A percentile compares a stretch with the other conserved stretches of the same genome.
These are phyloP conservation scores for Augochlora pura DNA, from an alignment of 1,140 invertebrate genomes.

Conservation along the genomic window DNA sequence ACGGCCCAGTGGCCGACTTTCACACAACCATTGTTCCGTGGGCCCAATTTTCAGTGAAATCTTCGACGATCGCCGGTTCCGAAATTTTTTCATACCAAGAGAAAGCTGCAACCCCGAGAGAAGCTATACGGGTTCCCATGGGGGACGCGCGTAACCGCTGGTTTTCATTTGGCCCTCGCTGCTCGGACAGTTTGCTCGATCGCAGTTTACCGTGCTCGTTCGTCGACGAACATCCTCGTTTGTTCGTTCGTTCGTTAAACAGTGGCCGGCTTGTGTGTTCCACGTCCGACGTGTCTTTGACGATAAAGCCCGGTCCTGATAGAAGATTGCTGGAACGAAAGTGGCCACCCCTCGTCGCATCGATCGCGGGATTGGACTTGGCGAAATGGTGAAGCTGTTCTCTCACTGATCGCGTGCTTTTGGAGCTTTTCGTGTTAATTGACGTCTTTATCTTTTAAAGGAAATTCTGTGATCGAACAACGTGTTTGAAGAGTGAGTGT, in stretches of 20 bases:
- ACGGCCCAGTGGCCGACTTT: slow-evolving; percentile 1
- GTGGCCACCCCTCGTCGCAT: background rate
- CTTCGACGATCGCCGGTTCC: slow-evolving; percentile 2
- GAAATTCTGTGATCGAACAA: no score
- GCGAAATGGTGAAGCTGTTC: background rate
- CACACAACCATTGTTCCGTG: slow-evolving; percentile 5
- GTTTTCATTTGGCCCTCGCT: slow-evolving; percentile 34
- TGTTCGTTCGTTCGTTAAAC: slow-evolving; percentile 21
- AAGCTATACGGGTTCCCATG: background rate
- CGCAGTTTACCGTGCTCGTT: background rate
- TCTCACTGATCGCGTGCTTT: background rate
- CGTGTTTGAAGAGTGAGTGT: no score
- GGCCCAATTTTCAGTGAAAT: slow-evolving; percentile 38
- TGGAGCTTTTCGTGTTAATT: background rate
- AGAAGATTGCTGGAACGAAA: background rate
- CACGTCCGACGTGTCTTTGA: background rate
- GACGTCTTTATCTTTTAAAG: no score
- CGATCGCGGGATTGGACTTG: background rate
- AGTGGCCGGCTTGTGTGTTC: background rate
- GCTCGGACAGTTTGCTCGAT: slow-evolving; percentile 13
- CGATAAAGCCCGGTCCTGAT: slow-evolving; percentile 6
- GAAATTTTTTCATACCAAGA: slow-evolving; percentile 54
- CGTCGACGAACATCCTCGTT: background rate
- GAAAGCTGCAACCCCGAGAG: slow-evolving; percentile 45
- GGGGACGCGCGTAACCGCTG: background rate